phyloP scores from a whole-genome alignment of 2,113 vertebrate species.

The Odobenus rosmarus region DNA sequence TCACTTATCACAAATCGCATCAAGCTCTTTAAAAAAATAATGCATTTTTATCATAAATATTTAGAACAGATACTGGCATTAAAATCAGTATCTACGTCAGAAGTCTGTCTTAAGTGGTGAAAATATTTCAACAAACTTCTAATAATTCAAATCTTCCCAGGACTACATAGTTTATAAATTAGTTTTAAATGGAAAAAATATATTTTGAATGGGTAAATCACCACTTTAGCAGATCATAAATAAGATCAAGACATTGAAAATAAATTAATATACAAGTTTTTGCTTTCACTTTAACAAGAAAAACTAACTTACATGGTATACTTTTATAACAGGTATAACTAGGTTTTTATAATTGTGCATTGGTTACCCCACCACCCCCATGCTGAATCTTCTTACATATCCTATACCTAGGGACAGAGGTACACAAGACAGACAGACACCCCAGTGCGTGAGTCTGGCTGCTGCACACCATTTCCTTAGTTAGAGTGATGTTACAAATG shows the following conservation, averaged over 20 bases:
- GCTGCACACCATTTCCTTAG: background rate
- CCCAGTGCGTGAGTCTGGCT: background rate
- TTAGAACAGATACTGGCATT: slow-evolving; percentile 72
- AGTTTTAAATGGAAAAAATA: slow-evolving; percentile 70
- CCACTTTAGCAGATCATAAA: slow-evolving; percentile 72
- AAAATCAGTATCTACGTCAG: slow-evolving; percentile 76
- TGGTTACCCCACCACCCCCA: background rate
- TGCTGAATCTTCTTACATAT: background rate
- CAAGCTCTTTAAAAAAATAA: slow-evolving; percentile 80
- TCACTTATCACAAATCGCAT: slow-evolving; percentile 71
- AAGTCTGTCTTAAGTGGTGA: slow-evolving; percentile 74
- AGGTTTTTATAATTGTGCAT: slow-evolving; percentile 40
- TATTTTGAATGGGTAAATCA: slow-evolving; percentile 61
- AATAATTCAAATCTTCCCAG: slow-evolving; percentile 67
- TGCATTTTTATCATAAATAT: slow-evolving; percentile 80
- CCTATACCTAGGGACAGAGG: slow-evolving; percentile 23
- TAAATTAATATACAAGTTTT: slow-evolving; percentile 69
- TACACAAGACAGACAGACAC: background rate
- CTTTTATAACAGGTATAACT: slow-evolving; percentile 37
- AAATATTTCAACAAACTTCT: slow-evolving; percentile 75
- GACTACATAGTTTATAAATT: slow-evolving; percentile 72
- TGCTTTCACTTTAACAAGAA: slow-evolving; percentile 59
- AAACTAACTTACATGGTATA: slow-evolving; percentile 43
- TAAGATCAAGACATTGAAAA: slow-evolving; percentile 70
- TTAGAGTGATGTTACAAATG: slow-evolving; percentile 18